A percentile compares a stretch with the other conserved stretches of the same genome.
Conservation (phyloP, 2,797 vertebrate genomes). For the Sylvilagus floridanus region DNA sequence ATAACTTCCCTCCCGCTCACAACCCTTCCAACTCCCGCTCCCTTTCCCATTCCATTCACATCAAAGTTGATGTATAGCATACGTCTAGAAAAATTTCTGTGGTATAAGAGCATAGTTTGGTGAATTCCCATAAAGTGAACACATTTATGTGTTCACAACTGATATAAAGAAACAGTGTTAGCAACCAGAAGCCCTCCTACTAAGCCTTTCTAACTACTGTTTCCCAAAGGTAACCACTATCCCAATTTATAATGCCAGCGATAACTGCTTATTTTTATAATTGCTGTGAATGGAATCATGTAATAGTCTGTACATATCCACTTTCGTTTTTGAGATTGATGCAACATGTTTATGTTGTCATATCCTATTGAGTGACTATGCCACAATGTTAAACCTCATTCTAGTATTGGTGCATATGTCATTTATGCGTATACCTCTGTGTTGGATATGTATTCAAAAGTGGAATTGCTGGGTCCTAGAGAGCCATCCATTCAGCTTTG, state of each 20-base stretch:
- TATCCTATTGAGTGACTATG: not conserved
- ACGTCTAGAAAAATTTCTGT: not conserved
- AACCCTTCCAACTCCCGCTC: no score
- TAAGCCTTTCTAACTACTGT: not conserved
- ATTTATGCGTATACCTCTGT: not conserved
- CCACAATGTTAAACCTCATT: not conserved
- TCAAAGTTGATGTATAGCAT: no score
- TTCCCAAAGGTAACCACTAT: not conserved
- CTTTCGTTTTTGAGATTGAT: not conserved
- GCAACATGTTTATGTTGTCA: not conserved
- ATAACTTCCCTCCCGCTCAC: no score
- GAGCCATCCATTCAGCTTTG: not conserved
- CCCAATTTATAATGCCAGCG: not conserved
- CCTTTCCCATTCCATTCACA: no score
- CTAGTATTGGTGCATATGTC: not conserved
- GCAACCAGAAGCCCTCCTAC: not conserved
- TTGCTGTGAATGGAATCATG: not conserved
- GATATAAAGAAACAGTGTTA: not conserved
- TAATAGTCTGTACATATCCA: not conserved
- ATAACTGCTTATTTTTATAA: not conserved
- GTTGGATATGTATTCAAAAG: not conserved
- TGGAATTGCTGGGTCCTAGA: not conserved
- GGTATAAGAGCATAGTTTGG: not conserved
- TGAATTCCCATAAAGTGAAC: not conserved
- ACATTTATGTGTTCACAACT: not conserved